Base-by-base conservation (phyloP, 2,888 invertebrate genomes). In the Sphaeridia pumilis region DNA sequence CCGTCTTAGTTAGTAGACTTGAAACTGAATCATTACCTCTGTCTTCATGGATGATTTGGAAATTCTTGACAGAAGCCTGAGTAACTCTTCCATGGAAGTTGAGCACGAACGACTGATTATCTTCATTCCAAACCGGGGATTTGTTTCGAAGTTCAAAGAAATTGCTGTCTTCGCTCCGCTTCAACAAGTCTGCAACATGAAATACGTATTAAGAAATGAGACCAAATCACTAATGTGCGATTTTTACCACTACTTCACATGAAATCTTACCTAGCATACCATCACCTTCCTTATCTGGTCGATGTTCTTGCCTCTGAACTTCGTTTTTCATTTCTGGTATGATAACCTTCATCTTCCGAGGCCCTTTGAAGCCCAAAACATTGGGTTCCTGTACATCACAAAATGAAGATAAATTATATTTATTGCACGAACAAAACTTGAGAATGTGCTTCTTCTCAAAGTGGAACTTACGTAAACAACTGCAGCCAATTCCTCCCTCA, bases 11-110 rank as follows among this genome's bases (percentile, higher is more conserved):
- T n/a, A n/a, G n/a, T n/a, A n/a, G n/a, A n/a, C n/a, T n/a, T n/a
- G n/a, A n/a, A n/a, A n/a, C n/a, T n/a, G n/a, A n/a, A n/a, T n/a
- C n/a, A 69, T 72, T 69, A 82, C 82, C 85, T 73, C 97, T 94
- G 38, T 87, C 89, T 66, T 94, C 92, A 70, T 95, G 95, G 17
- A 98, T 93, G 44, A 99, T 84, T 76, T 99, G 98, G 72, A 99
- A 99, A 76, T 99, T 99, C 71, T 99, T 99, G 2, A 99, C 98
- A 49, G 95, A 97, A 25, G 98, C 97, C 73, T 95, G 95, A 0
- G 97, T 98, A 0, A 99, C 98, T 49, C 98, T 77, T 0, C 98
- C 98, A 69, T 95, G 94, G 74, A 99, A 99, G 73, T 99, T 99
- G 26, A 99, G 78, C 4, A 98, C 97, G 70, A 97, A 99, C 0